A percentile compares a stretch with the other conserved stretches of the same genome.
phyloP scores from a whole-genome alignment of 2,888 invertebrate genomes.

The Branchinecta sandiegonensis region DNA sequence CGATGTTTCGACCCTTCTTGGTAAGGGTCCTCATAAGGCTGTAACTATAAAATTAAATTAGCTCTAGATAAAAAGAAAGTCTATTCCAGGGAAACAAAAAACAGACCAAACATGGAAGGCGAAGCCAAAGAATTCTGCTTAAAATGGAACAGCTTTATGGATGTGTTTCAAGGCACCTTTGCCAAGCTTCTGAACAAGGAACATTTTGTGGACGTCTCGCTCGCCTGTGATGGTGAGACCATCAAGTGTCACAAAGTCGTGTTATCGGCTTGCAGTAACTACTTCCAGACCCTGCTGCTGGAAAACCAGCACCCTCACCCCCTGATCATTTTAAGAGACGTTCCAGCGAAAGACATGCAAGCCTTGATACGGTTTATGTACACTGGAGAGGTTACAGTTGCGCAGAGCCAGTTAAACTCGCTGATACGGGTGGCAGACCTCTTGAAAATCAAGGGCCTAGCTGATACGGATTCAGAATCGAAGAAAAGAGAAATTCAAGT shows the following conservation, averaged over 20 bases:
- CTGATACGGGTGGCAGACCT: slow-evolving; percentile 22
- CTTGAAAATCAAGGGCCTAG: slow-evolving; percentile 20
- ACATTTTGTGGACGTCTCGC: slow-evolving; percentile 20
- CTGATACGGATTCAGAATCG: slow-evolving; percentile 1
- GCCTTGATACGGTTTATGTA: slow-evolving; percentile 23
- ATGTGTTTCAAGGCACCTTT: slow-evolving; percentile 14
- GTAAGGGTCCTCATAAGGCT: too few relatives aligned
- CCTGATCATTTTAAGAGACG: slow-evolving; percentile 22
- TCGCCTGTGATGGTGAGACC: slow-evolving; percentile 22
- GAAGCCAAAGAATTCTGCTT: slow-evolving; percentile 13
- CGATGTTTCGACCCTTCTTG: too few relatives aligned
- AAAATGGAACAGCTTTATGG: slow-evolving; percentile 15
- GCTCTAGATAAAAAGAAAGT: too few relatives aligned
- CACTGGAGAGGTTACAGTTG: slow-evolving; percentile 23
- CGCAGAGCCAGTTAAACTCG: slow-evolving; percentile 19
- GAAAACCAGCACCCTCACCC: slow-evolving; percentile 21
- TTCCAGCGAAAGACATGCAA: slow-evolving; percentile 20
- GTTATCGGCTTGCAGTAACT: slow-evolving; percentile 22
- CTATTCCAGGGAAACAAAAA: too few relatives aligned
- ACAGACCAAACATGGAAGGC: background rate
- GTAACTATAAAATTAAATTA: too few relatives aligned
- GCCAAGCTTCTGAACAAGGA: slow-evolving; percentile 2
- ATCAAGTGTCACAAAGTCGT: slow-evolving; percentile 20
- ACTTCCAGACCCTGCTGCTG: slow-evolving; percentile 21
- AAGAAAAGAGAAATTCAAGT: background rate